Evolutionary conservation across 2,113 vertebrate species (phyloP).

Genomic region (Python bivittatus): DNA sequence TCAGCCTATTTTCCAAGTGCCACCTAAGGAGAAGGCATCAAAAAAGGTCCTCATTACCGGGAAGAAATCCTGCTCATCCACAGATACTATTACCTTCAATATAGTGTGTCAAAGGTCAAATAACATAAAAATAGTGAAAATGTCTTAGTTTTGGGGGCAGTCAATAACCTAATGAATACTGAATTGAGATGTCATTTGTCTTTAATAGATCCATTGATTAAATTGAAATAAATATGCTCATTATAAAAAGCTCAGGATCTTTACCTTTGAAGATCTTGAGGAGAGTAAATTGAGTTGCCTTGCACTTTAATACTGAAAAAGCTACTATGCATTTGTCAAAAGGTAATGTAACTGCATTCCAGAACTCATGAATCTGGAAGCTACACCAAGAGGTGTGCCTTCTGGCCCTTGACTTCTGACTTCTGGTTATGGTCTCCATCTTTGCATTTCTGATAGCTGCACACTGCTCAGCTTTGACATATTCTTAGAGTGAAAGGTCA

Average conservation of each 20-base stretch:
- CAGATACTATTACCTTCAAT: background rate
- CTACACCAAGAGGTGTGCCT: background rate
- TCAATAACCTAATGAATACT: background rate
- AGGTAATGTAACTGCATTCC: background rate
- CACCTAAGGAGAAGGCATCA: background rate
- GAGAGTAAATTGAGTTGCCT: background rate
- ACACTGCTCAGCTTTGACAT: background rate
- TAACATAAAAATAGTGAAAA: background rate
- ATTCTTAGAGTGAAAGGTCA: background rate
- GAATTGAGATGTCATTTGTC: background rate
- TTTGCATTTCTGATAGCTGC: background rate
- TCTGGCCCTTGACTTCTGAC: background rate
- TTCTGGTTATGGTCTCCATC: background rate
- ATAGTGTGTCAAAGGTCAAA: background rate
- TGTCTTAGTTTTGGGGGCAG: background rate
- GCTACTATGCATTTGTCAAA: background rate
- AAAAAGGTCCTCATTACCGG: background rate
- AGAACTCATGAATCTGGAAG: background rate
- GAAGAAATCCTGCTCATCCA: background rate
- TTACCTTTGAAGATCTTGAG: background rate
- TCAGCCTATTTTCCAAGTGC: background rate
- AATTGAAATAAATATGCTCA: background rate
- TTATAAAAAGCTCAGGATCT: background rate
- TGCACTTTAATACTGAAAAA: background rate
- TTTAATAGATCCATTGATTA: background rate